These are phyloP conservation scores for Andrena fulva DNA, from an alignment of 2,888 invertebrate genomes.

Conservation along the genomic window DNA sequence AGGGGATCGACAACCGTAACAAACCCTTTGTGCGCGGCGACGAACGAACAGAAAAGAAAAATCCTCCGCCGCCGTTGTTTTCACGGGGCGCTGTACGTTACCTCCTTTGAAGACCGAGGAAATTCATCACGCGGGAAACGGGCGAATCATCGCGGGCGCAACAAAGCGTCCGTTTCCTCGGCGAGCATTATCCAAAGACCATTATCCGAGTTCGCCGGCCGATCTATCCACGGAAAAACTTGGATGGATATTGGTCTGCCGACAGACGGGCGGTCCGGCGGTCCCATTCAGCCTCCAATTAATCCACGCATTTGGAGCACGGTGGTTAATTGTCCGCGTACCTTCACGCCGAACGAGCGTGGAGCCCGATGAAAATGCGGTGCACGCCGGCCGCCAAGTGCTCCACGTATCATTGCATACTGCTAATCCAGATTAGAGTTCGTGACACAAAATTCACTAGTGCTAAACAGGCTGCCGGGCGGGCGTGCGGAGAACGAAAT, in stretches of 20 bases:
- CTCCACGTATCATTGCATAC: slow-evolving; percentile 14
- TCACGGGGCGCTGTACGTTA: slow-evolving; percentile 46
- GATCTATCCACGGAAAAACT: slow-evolving; percentile 11
- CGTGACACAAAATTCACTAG: slow-evolving; percentile 24
- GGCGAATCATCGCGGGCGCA: slow-evolving; percentile 50
- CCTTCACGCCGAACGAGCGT: background rate
- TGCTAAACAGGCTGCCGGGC: background rate
- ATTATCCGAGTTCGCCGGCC: background rate
- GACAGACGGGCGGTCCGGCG: background rate
- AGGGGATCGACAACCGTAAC: slow-evolving; percentile 33
- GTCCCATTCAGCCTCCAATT: slow-evolving; percentile 10
- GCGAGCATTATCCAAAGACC: slow-evolving; percentile 47
- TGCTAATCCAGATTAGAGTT: slow-evolving; percentile 32
- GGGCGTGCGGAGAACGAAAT: background rate
- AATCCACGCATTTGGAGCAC: slow-evolving; percentile 23
- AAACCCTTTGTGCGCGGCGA: slow-evolving; percentile 22
- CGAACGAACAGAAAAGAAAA: slow-evolving; percentile 26
- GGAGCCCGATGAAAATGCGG: background rate
- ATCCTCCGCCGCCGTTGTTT: slow-evolving; percentile 44
- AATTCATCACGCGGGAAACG: slow-evolving; percentile 54
- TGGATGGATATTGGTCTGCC: background rate
- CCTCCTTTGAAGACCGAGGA: slow-evolving; percentile 54
- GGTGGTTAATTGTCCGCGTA: slow-evolving; percentile 6
- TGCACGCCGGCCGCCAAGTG: background rate
- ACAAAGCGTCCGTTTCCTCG: slow-evolving; percentile 30